A percentile compares a stretch with the other conserved stretches of the same genome.
Conservation (phyloP, 2,888 invertebrate species). For the Dryomyza anilis region DNA sequence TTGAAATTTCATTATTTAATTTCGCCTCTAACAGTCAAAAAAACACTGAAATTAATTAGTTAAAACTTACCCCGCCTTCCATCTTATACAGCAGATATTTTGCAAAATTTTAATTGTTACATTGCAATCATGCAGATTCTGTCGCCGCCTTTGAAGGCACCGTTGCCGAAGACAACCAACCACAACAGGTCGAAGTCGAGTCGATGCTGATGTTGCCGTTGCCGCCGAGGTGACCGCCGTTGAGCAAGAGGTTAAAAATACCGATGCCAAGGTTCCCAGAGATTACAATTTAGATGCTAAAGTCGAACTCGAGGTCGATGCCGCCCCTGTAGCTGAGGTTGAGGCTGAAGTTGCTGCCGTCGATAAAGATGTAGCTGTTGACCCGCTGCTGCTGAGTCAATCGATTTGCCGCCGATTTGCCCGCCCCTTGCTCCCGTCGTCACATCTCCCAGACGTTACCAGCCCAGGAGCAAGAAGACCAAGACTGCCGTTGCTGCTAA, state of each 20-base stretch:
- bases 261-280: constrained; percentile 54
- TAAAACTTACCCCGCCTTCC: too few species aligned
- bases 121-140: constrained; percentile 57
- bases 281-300: constrained; percentile 52
- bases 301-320: constrained; percentile 30
- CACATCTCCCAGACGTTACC: constrained; percentile 50
- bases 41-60: too few species aligned
- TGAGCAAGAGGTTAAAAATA: constrained; percentile 38
- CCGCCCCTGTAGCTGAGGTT: constrained; percentile 32
- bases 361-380: constrained; percentile 23
- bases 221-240: constrained; percentile 24
- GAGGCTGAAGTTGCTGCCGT: constrained; percentile 35
- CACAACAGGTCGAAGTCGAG: constrained; percentile 44
- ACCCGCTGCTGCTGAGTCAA: constrained; percentile 27
- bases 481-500: constrained; percentile 55
- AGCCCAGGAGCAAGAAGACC: constrained; percentile 56
- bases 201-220: constrained; percentile 36
- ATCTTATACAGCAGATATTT: too few species aligned
- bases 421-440: constrained; percentile 45
- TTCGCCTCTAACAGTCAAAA: too few species aligned
- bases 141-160: constrained; percentile 53
- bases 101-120: constrained; percentile 38
- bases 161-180: too few species aligned
- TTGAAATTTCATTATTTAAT: too few species aligned
- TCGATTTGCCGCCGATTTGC: constrained; percentile 42